Conservation (phyloP, 2,888 invertebrate species). For the Acanthosepion lycidas region DNA sequence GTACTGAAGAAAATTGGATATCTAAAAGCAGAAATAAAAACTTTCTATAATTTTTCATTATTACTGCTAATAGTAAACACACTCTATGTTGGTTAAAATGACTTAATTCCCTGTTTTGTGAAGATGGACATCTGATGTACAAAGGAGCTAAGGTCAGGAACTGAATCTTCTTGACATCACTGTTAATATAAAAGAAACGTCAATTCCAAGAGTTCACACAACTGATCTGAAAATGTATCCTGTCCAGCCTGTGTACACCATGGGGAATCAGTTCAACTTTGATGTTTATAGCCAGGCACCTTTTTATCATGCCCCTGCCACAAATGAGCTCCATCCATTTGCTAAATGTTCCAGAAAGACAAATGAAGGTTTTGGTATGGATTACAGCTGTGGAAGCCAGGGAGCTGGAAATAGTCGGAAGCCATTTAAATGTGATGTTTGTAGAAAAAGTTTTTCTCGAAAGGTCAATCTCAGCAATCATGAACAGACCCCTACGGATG, state of each 20-base stretch:
- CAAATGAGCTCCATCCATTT: not conserved
- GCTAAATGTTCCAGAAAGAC: not conserved
- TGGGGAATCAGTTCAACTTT: slow-evolving; percentile 40
- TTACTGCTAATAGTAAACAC: too few species aligned
- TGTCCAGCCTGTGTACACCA: not conserved
- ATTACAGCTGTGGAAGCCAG: not conserved
- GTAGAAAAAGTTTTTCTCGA: slow-evolving; percentile 35
- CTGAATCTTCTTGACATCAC: not conserved
- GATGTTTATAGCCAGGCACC: slow-evolving; percentile 33
- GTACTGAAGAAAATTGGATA: not conserved
- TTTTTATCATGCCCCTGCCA: not conserved
- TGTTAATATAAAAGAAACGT: not conserved
- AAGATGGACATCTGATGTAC: not conserved
- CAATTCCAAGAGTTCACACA: not conserved
- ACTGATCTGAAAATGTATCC: slow-evolving; percentile 17
- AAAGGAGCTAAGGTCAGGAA: not conserved
- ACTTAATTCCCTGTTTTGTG: not conserved
- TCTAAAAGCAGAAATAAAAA: too few species aligned
- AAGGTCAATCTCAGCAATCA: slow-evolving; percentile 4
- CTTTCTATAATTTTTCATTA: too few species aligned
- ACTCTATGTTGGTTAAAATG: too few species aligned
- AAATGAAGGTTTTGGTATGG: not conserved
- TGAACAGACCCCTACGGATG: not conserved
- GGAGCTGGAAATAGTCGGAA: not conserved
- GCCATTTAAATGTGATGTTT: slow-evolving; percentile 36